Base-by-base conservation (phyloP, 2,797 vertebrate species). In the Antrozous pallidus region DNA sequence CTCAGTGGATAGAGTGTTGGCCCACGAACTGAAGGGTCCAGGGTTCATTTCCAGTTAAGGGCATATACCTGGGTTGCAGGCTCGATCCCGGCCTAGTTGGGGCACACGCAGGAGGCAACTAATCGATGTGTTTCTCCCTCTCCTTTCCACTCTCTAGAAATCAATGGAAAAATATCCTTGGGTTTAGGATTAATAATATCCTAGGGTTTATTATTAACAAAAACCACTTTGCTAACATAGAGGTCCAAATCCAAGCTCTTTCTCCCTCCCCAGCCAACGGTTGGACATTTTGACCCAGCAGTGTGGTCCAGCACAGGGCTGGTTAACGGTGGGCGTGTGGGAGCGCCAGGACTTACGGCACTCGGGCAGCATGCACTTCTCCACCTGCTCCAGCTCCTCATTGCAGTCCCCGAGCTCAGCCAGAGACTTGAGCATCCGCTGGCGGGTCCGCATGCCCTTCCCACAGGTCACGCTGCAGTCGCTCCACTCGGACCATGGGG, bases 331-430 rank as follows among this genome's bases (percentile, higher is more conserved):
- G 8, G 84, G 33, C 20, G 17, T 26, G 3, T 1, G 0, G 80
- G 75, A 9, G 58, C 5, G 5, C 36, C 8, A 22, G 40, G 33
- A 98, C 99, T 99, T 98, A 99, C 99, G 99, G 88, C 99, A 99
- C 89, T 99, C 99, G 0, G 99, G 99, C 63, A 99, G 97, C 99
- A 99, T 99, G 98, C 99, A 99, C 94, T 99, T 99, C 96, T 99
- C 99, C 97, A 98, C 98, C 97, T 99, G 99, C n/a, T 99, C 99
- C 95, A 99, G 98, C n/a, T 99, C 99, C 96, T 99, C 99, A 0
- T 98, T 99, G 94, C 99, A 99, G 96, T 99, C 99, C 51, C 99
- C 99, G 1, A 99, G 99, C 97, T 99, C 99, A 2, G 99, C 99
- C 0, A 99, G 99, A 61, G 99, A 99, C 97, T 99, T 99, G 47